Evolutionary conservation across 1,140 invertebrate species (phyloP).

Genomic region (Archivesica marissinica): DNA sequence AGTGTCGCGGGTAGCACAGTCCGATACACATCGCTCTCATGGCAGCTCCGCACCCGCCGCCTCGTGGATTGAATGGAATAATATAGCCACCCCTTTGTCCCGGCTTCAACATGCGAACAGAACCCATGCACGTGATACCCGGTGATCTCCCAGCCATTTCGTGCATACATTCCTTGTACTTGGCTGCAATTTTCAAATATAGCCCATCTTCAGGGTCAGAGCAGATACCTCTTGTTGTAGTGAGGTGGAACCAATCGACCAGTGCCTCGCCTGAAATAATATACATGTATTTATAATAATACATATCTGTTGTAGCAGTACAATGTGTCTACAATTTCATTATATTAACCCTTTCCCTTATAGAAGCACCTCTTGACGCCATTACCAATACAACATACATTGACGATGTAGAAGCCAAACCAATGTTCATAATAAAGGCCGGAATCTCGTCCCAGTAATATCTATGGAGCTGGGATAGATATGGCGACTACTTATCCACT

Average conservation of each 20-base stretch:
- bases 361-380: too few species aligned
- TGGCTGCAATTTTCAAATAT: conserved; percentile 66
- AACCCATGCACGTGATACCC: background rate
- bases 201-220: conserved; percentile 52
- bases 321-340: too few species aligned
- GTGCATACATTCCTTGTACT: conserved; percentile 77
- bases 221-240: background rate
- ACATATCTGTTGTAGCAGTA: too few species aligned
- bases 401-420: too few species aligned
- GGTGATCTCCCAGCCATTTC: conserved; percentile 74
- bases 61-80: conserved; percentile 67
- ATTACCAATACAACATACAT: too few species aligned
- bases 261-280: conserved; percentile 66
- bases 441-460: too few species aligned
- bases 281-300: too few species aligned
- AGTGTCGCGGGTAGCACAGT: conserved; percentile 74
- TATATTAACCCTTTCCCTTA: too few species aligned
- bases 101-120: conserved; percentile 36
- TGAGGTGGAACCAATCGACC: background rate
- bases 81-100: conserved; percentile 31
- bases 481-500: too few species aligned
- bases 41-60: conserved; percentile 80
- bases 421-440: too few species aligned
- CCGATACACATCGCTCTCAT: conserved; percentile 82
- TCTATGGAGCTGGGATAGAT: too few species aligned